Conservation (phyloP, 1,140 invertebrate genomes). For the Sinella curviseta region DNA sequence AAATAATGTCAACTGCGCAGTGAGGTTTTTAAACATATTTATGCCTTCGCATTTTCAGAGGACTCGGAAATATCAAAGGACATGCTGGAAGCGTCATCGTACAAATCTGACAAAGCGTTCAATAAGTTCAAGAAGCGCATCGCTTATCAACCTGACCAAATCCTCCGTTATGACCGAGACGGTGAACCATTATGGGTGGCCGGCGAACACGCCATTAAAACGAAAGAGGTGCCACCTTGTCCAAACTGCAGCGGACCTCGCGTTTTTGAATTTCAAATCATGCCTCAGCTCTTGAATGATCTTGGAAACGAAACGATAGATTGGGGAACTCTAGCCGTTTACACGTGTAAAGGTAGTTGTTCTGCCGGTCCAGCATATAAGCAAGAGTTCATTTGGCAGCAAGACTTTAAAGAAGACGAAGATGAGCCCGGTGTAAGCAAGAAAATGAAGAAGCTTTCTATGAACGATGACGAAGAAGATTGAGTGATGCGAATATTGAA, state of each 20-base stretch:
- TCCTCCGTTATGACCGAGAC: constrained; percentile 77
- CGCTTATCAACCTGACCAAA: constrained; percentile 68
- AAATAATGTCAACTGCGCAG: too few species aligned
- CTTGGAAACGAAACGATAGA: constrained; percentile 73
- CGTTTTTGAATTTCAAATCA: constrained; percentile 90
- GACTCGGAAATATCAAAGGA: constrained; percentile 63
- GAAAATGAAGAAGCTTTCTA: background rate
- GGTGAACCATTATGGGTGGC: constrained; percentile 81
- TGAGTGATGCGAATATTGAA: background rate
- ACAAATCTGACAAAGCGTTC: constrained; percentile 72
- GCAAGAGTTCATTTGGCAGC: constrained; percentile 82
- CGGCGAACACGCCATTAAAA: constrained; percentile 54
- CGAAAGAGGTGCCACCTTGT: constrained; percentile 70
- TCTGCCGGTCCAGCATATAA: constrained; percentile 64
- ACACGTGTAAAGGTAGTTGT: constrained; percentile 82
- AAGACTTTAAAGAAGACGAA: constrained; percentile 66
- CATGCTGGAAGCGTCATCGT: constrained; percentile 57
- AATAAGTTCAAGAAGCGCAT: constrained; percentile 67
- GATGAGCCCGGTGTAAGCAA: constrained; percentile 1
- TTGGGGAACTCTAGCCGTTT: constrained; percentile 84
- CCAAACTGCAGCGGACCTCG: constrained; percentile 70
- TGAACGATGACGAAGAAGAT: background rate
- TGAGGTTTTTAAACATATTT: constrained; percentile 30
- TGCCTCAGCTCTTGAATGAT: constrained; percentile 84
- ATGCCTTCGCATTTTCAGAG: constrained; percentile 50